Percentiles rank a stretch among this genome's conserved stretches.
Evolutionary conservation across 2,797 vertebrate species (phyloP).

Genomic region (Poecilia picta): DNA sequence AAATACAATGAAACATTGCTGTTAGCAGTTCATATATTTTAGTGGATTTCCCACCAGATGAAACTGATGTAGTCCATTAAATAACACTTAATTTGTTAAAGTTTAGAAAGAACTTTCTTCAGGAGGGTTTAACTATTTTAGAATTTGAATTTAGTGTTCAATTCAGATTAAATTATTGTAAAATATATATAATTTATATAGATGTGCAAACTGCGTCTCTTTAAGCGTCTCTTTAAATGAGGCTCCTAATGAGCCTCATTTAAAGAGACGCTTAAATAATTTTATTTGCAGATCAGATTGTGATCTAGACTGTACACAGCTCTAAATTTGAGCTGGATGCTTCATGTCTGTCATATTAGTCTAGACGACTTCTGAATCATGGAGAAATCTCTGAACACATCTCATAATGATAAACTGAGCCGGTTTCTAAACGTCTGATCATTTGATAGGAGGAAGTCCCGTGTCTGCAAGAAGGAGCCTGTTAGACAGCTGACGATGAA

Average conservation of each 20-base stretch:
- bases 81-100: background rate
- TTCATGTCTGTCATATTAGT: constrained; percentile 24
- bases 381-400: background rate
- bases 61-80: background rate
- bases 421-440: constrained; percentile 13
- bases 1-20: background rate
- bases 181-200: background rate
- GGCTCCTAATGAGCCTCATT: background rate
- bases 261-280: background rate
- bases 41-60: background rate
- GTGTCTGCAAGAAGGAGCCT: background rate
- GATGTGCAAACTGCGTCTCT: background rate
- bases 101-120: background rate
- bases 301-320: background rate
- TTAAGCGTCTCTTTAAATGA: too few species aligned
- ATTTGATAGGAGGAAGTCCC: constrained; percentile 40
- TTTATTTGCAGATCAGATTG: background rate
- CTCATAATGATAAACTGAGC: constrained; percentile 1
- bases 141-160: background rate
- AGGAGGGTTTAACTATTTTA: background rate
- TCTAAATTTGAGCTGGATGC: background rate
- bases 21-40: background rate
- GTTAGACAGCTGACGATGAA: constrained; percentile 53
- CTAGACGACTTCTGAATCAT: constrained; percentile 53
- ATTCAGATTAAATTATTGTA: background rate